Evolutionary conservation across 2,113 vertebrate species (phyloP), one percentile per base, ranked within the genome.

Genomic region (Perccottus glenii): DNA sequence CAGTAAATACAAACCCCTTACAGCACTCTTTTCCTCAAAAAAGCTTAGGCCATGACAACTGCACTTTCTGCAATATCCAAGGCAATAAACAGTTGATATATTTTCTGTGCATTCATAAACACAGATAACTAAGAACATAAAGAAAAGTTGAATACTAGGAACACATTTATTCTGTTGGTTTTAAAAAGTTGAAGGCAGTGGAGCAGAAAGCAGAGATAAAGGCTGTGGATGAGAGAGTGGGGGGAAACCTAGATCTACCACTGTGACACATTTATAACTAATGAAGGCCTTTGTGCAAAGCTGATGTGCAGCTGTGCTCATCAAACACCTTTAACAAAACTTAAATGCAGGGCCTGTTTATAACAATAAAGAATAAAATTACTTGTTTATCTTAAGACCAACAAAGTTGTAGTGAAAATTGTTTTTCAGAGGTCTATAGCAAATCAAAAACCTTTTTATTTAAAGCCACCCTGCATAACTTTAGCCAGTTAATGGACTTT

Each of bases 201-300:
- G 6, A 53, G 50, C 33, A 11, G 3, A 53, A 33, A 11, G 4
- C 38, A 40, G 12, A 6, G 11, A 35, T 12, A 53, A 36, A 36
- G 12, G 32, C 32, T 50, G 33, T 67, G 33, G 10, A 70, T 33
- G 75, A 9, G 50, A 47, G 48, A 45, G 55, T 55, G 50, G 33
- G 15, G 56, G 44, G 52, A 65, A 45, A 56, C 38, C 46, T 59
- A 36, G 50, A 65, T 64, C 33, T 32, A 58, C 55, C 64, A 51
- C 55, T 75, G 58, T 58, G 62, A 61, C 49, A 51, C 48, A 73
- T 70, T 80, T 44, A 69, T 75, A 75, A 59, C 44, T 58, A 48
- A 75, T 72, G 56, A 48, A 72, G 10, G 59, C 67, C 19, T 80
- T 60, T 80, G 64, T 72, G 43, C 14, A 64, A 2, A 4, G 61